Conservation (phyloP, 2,113 vertebrate genomes). For the Pseudorectes ferrugineus region DNA sequence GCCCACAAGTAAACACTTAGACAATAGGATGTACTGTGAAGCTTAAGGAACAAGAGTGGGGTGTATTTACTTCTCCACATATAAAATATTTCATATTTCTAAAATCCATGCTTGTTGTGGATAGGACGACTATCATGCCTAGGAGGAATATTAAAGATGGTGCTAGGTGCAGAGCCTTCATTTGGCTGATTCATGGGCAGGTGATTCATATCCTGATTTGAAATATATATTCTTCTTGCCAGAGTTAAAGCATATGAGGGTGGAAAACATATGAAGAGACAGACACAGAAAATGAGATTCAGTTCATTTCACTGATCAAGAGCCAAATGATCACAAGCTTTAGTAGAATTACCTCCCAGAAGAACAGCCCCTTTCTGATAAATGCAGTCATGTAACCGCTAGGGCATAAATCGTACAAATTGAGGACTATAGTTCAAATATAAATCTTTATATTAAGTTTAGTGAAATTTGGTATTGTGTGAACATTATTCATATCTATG, state of each 20-base stretch:
- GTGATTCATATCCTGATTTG: not conserved
- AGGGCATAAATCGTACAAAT: slow-evolving; percentile 25
- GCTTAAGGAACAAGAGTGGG: not conserved
- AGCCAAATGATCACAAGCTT: not conserved
- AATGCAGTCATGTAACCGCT: not conserved
- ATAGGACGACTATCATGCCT: not conserved
- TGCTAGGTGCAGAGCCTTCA: not conserved
- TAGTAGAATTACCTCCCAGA: slow-evolving; percentile 49
- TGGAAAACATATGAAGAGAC: not conserved
- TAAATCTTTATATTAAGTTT: slow-evolving; percentile 31
- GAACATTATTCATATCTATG: slow-evolving; percentile 8
- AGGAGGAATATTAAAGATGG: not conserved
- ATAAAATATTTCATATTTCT: not conserved
- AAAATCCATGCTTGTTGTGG: not conserved
- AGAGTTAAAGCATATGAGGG: not conserved
- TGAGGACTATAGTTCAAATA: not conserved
- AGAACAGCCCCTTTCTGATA: slow-evolving; percentile 5
- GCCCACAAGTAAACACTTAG: not conserved
- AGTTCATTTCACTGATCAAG: slow-evolving; percentile 21
- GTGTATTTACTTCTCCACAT: not conserved
- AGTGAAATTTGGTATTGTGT: slow-evolving; percentile 6
- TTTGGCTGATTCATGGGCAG: not conserved
- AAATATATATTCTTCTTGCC: not conserved
- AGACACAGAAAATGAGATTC: not conserved
- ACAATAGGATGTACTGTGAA: not conserved